These are phyloP conservation scores for Tragelaphus strepsiceros DNA, from an alignment of 2,113 vertebrate genomes.

Conservation along the genomic window DNA sequence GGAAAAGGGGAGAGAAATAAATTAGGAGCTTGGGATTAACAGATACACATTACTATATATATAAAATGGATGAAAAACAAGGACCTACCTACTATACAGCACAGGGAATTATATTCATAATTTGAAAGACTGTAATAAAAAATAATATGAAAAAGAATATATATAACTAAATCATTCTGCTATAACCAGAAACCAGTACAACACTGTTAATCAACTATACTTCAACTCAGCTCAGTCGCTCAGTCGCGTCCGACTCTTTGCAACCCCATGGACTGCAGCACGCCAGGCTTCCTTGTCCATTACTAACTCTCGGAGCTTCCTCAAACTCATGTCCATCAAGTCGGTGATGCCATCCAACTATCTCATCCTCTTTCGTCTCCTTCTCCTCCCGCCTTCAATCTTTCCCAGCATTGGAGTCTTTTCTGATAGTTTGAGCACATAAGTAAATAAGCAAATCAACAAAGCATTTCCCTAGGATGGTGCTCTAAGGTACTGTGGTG, in stretches of 20 bases:
- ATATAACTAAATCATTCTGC: neutral
- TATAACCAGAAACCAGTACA: neutral
- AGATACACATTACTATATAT: neutral
- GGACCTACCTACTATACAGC: neutral
- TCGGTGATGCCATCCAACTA: neutral
- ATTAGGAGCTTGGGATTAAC: neutral
- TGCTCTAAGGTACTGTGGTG: neutral
- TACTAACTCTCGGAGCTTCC: neutral
- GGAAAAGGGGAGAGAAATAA: neutral
- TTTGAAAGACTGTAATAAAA: neutral
- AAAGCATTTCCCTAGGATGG: neutral
- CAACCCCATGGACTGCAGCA: accelerated
- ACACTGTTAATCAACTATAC: neutral
- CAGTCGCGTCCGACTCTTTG: neutral
- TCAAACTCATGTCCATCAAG: neutral
- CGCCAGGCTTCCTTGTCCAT: neutral
- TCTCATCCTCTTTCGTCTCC: accelerated
- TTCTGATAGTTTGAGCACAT: neutral
- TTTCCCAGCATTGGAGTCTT: neutral
- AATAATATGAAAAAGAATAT: neutral
- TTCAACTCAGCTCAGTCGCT: neutral
- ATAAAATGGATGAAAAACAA: neutral
- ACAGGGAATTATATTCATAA: neutral
- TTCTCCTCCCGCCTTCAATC: neutral
- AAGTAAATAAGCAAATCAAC: neutral